phyloP scores from a whole-genome alignment of 2,797 vertebrate species.

The Nothura maculosa region DNA sequence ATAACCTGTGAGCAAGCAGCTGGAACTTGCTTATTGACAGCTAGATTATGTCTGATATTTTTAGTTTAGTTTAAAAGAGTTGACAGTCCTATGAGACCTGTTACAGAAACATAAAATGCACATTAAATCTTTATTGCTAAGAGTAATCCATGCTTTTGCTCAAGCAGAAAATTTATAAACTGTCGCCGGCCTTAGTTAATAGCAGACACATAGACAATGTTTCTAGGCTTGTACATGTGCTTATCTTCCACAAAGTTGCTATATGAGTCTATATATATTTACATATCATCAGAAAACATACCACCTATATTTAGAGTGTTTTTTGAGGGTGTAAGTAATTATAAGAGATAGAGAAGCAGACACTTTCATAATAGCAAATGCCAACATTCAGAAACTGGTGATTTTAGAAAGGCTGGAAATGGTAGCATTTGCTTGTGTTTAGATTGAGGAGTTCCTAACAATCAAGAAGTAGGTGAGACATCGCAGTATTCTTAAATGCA shows the following conservation, averaged over 20 bases:
- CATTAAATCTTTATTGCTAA: not conserved
- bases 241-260: not conserved
- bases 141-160: constrained; percentile 7
- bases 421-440: not conserved
- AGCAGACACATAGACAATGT: not conserved
- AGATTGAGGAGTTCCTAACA: not conserved
- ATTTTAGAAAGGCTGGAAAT: not conserved
- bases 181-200: not conserved
- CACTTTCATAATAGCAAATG: not conserved
- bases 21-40: constrained; percentile 28
- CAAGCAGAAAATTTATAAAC: not conserved
- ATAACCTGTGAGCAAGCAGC: constrained; percentile 37
- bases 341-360: not conserved
- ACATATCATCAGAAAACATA: not conserved
- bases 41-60: constrained; percentile 38
- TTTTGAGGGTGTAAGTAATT: not conserved
- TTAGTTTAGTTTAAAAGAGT: not conserved
- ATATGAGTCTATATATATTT: not conserved
- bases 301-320: not conserved
- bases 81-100: not conserved
- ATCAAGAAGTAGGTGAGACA: not conserved
- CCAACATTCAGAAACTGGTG: not conserved
- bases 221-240: not conserved
- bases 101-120: not conserved
- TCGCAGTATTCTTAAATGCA: not conserved